phyloP scores from a whole-genome alignment of 2,888 invertebrate species.

The Hermaeophaga mercurialis region DNA sequence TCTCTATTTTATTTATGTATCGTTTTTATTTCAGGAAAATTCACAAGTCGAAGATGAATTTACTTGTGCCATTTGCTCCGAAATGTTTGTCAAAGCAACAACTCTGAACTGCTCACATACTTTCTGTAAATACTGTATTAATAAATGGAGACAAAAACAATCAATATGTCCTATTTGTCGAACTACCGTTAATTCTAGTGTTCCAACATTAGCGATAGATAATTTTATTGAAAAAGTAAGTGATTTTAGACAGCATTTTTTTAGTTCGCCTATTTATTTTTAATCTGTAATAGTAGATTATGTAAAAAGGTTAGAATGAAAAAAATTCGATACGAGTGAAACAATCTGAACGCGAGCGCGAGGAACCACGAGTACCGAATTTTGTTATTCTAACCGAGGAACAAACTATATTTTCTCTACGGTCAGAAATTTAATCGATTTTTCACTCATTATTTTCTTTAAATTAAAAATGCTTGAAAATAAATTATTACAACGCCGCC shows the following conservation, averaged over 20 bases:
- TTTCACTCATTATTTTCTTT: too few species aligned
- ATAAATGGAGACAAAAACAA: constrained; percentile 71
- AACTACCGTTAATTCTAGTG: constrained; percentile 59
- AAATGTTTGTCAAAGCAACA: constrained; percentile 72
- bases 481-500: too few species aligned
- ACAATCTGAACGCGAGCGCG: too few species aligned
- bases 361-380: too few species aligned
- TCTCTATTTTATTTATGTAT: neutral
- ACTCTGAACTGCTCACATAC: constrained; percentile 77
- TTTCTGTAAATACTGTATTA: constrained; percentile 74
- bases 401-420: too few species aligned
- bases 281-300: neutral
- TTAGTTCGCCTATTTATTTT: constrained; percentile 46
- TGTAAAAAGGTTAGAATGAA: too few species aligned
- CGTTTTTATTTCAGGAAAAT: constrained; percentile 34
- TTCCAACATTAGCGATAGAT: constrained; percentile 69
- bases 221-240: constrained; percentile 75
- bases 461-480: too few species aligned
- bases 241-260: neutral
- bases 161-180: constrained; percentile 76
- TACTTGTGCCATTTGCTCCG: constrained; percentile 77
- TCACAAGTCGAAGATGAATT: constrained; percentile 67
- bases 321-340: too few species aligned
- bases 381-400: too few species aligned
- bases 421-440: too few species aligned